phyloP scores from a whole-genome alignment of 2,888 invertebrate genomes.

The Candidula unifasciata region DNA sequence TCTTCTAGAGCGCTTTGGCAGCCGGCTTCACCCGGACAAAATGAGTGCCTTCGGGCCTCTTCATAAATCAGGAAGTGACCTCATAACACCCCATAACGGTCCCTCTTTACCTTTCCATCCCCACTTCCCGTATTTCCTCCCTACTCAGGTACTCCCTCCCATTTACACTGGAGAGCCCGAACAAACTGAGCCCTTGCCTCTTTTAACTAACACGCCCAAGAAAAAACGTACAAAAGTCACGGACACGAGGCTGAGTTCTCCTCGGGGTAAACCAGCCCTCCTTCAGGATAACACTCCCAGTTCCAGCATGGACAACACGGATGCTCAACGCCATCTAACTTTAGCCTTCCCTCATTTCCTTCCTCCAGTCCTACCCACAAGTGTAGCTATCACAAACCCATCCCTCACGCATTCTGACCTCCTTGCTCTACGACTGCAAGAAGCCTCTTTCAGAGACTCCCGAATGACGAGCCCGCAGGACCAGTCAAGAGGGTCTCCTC shows the following conservation, averaged over 20 bases:
- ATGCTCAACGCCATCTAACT: conserved; percentile 57
- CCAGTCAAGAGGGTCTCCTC: conserved; percentile 65
- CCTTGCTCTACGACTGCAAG: conserved; percentile 78
- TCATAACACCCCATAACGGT: conserved; percentile 72
- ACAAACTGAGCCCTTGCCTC: conserved; percentile 88
- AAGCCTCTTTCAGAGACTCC: conserved; percentile 56
- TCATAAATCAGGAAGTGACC: conserved; percentile 59
- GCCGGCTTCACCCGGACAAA: conserved; percentile 58
- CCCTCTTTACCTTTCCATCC: conserved; percentile 73
- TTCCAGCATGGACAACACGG: conserved; percentile 59
- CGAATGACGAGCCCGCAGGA: conserved; percentile 64
- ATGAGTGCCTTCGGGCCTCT: conserved; percentile 70
- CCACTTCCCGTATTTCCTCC: conserved; percentile 83
- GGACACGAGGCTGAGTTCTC: conserved; percentile 76
- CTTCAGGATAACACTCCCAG: conserved; percentile 68
- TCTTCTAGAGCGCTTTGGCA: conserved; percentile 54
- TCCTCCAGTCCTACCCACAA: conserved; percentile 92
- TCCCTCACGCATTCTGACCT: conserved; percentile 84
- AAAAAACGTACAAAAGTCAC: conserved; percentile 98
- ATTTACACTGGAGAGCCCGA: conserved; percentile 72
- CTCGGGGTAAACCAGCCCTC: conserved; percentile 71
- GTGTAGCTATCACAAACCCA: conserved; percentile 97
- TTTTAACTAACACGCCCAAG: conserved; percentile 92
- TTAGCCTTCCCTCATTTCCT: conserved; percentile 86
- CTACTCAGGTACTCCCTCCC: conserved; percentile 62